A percentile compares a stretch with the other conserved stretches of the same genome.
phyloP scores from a whole-genome alignment of 2,113 vertebrate genomes.

The Terrapene triunguis region DNA sequence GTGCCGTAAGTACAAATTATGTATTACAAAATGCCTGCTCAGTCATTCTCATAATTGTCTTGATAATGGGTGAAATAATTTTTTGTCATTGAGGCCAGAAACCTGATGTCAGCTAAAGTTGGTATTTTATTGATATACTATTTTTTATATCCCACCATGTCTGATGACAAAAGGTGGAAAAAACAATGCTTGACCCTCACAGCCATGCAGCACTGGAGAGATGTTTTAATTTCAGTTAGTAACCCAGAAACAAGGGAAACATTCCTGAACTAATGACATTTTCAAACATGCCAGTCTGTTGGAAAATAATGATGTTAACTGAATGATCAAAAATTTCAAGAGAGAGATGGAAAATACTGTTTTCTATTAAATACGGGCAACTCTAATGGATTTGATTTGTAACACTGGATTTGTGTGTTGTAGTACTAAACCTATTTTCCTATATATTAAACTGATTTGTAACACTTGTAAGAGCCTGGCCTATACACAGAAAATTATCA shows the following conservation, averaged over 20 bases:
- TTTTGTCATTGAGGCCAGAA: neutral
- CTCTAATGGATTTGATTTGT: neutral
- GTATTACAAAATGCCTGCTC: neutral
- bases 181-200: neutral
- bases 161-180: neutral
- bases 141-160: neutral
- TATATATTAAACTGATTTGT: constrained; percentile 23
- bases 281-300: neutral
- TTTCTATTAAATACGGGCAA: neutral
- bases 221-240: neutral
- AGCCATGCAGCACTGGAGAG: neutral
- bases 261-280: neutral
- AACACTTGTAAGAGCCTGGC: constrained; percentile 8
- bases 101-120: neutral
- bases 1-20: neutral
- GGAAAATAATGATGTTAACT: neutral
- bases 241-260: neutral
- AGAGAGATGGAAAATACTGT: neutral
- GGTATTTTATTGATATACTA: neutral
- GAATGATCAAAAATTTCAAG: neutral
- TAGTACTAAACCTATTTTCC: neutral
- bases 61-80: neutral
- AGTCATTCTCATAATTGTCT: neutral
- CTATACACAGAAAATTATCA: constrained; percentile 17
- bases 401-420: neutral